Conservation (phyloP, 2,797 vertebrate genomes). For the Leucoraja ocellata region DNA sequence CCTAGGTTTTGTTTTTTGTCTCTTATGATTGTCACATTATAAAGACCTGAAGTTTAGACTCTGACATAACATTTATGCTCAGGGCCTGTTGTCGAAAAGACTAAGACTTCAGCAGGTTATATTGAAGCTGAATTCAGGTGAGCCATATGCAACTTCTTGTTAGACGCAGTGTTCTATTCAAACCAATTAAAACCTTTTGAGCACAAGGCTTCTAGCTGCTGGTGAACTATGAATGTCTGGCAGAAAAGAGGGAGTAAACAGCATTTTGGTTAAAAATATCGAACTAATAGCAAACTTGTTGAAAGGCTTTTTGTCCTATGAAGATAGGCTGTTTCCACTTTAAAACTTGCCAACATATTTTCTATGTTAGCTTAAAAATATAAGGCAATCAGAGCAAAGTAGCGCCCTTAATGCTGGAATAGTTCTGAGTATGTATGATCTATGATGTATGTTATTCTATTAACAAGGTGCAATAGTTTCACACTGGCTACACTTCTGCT, state of each 20-base stretch:
- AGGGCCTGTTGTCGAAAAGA: neutral
- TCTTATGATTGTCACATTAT: constrained; percentile 6
- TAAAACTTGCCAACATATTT: constrained; percentile 23
- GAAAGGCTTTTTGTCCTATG: constrained; percentile 31
- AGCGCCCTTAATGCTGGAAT: constrained; percentile 6
- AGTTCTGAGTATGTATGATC: neutral
- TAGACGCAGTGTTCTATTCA: constrained; percentile 32
- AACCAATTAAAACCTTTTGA: constrained; percentile 30
- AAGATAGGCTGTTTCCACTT: constrained; percentile 15
- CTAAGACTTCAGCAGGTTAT: neutral
- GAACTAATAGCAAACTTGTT: constrained; percentile 20
- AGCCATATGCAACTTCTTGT: constrained; percentile 22
- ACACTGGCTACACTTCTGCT: neutral
- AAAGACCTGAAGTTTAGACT: constrained; percentile 23
- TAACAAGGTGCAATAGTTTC: neutral
- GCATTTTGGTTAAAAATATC: constrained; percentile 24
- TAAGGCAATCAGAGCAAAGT: neutral
- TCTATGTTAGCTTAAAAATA: constrained; percentile 22
- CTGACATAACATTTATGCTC: neutral
- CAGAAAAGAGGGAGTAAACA: constrained; percentile 32
- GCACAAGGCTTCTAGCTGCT: neutral
- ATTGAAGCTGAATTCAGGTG: constrained; percentile 22
- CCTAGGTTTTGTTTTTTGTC: constrained; percentile 16
- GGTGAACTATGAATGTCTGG: constrained; percentile 17
- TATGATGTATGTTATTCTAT: neutral